Evolutionary conservation across 2,888 invertebrate species (phyloP), one percentile per base, ranked within the genome.

Genomic region (Phania funesta): DNA sequence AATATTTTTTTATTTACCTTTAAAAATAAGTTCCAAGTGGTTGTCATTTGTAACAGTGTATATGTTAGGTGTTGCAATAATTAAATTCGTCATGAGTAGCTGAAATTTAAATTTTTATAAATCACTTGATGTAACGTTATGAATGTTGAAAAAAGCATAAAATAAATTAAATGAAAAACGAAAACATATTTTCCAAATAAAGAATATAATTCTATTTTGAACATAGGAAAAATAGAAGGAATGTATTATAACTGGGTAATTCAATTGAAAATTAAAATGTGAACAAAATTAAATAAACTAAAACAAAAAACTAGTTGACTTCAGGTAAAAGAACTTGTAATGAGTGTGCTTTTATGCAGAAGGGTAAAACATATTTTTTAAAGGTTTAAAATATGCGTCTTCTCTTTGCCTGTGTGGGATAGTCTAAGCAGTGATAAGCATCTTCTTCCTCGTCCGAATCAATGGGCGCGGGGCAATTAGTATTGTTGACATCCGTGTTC

Each of bases 321-420:
- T 78, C 70, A 77, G 35, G 24, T 71, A 76, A 80, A 75, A 54
- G 20, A 18, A 52, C 16, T 20, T n/a, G n/a, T n/a, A 46, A 44
- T 9, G 29, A 32, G 13, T 54, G 35, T 16, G 13, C 0, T 38
- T 56, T 20, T 13, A n/a, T 7, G 9, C 9, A 44, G 13, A 71
- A 54, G 32, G 2, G 4, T n/a, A 11, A 22, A 9, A 46, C 52
- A 71, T 44, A 54, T 74, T 58, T 44, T 24, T 44, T 11, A 9
- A 35, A 13, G 0, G n/a, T 54, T 79, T 76, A 84, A 52, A 70
- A 79, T 50, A 84, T 46, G 50, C 83, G 80, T 70, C 83, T 85
- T 71, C 84, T 81, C 65, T 84, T 85, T 18, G 64, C 48, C 41
- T 70, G 24, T 41, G 70, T 44, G 16, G 81, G 64, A 73, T 82